Conservation (phyloP, 2,113 vertebrate genomes). For the Himantopus leucocephalus region DNA sequence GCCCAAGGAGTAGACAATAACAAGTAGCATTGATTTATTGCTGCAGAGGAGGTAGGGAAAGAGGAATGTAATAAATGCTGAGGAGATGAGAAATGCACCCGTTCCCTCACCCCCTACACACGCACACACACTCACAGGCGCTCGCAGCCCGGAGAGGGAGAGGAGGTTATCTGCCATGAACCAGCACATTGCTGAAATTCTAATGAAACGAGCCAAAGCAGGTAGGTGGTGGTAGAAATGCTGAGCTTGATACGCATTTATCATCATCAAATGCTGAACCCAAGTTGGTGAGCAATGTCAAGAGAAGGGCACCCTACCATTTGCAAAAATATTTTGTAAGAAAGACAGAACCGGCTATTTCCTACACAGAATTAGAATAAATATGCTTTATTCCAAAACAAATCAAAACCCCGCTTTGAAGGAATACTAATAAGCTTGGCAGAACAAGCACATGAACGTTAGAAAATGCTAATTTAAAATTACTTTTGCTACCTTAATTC, state of each 20-base stretch:
- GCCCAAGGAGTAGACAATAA: neutral
- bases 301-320: conserved; percentile 49
- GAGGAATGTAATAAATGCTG: conserved; percentile 57
- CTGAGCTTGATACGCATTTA: conserved; percentile 56
- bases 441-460: neutral
- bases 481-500: neutral
- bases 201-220: conserved; percentile 54
- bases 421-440: neutral
- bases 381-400: neutral
- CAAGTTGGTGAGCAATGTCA: conserved; percentile 33
- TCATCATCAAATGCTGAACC: conserved; percentile 55
- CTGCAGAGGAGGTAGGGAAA: conserved; percentile 45
- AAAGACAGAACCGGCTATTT: neutral
- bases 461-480: neutral
- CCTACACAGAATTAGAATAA: neutral
- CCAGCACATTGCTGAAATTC: conserved; percentile 50
- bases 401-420: neutral
- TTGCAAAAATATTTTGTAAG: conserved; percentile 42
- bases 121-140: neutral
- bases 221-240: conserved; percentile 67
- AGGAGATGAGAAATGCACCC: conserved; percentile 33
- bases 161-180: conserved; percentile 24
- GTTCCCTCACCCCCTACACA: conserved; percentile 14
- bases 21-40: conserved; percentile 37
- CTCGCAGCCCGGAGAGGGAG: neutral